A percentile compares a stretch with the other conserved stretches of the same genome.
These are phyloP conservation scores for Parus major DNA, from an alignment of 2,113 vertebrate species.

Conservation along the genomic window DNA sequence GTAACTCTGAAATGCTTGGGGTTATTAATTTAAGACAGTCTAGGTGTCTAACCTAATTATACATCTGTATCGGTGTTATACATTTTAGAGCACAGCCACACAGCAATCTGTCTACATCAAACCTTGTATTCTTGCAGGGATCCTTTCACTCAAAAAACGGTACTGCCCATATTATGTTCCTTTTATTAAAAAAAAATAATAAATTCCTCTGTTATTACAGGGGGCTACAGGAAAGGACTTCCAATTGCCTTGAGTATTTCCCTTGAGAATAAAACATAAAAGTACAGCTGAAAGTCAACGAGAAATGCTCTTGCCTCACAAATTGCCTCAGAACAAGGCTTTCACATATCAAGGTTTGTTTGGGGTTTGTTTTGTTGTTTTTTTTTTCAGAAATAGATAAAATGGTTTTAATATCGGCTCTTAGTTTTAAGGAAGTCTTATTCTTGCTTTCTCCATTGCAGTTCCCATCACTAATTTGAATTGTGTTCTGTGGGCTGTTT, in stretches of 20 bases:
- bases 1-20: background rate
- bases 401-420: background rate
- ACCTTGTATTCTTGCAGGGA: background rate
- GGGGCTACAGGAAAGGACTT: background rate
- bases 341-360: background rate
- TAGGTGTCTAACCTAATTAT: background rate
- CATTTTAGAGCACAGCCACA: background rate
- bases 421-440: background rate
- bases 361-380: background rate
- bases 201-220: background rate
- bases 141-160: background rate
- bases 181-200: background rate
- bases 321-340: background rate
- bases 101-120: background rate
- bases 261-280: background rate
- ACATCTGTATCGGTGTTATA: background rate
- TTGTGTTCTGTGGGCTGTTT: background rate
- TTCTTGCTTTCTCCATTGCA: background rate
- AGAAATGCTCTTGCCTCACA: background rate
- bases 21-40: background rate
- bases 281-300: background rate
- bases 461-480: background rate
- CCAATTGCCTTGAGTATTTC: background rate
- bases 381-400: background rate
- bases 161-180: background rate